Evolutionary conservation across 2,797 vertebrate genomes (phyloP).

Genomic region (Rachycentron canadum): DNA sequence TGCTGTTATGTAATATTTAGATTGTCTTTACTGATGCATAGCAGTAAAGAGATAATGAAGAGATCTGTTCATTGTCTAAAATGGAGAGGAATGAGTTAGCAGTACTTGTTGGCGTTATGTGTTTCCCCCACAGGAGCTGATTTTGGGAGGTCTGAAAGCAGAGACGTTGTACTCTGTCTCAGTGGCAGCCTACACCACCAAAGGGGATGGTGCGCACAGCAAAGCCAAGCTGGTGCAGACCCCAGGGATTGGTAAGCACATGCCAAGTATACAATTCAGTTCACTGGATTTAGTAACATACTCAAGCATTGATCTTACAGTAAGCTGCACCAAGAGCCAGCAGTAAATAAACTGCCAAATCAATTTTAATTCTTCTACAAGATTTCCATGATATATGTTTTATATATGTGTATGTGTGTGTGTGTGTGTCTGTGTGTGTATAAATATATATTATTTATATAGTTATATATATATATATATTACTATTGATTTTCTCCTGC

Average conservation of each 20-base stretch:
- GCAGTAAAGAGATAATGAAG: slow-evolving; percentile 10
- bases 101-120: slow-evolving; percentile 37
- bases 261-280: slow-evolving; percentile 57
- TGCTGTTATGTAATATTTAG: slow-evolving; percentile 18
- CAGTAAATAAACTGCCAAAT: slow-evolving; percentile 68
- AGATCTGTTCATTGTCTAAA: slow-evolving; percentile 12
- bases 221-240: slow-evolving; percentile 91
- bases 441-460: slow-evolving; percentile 43
- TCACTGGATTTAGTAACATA: slow-evolving; percentile 68
- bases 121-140: slow-evolving; percentile 86
- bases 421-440: too few relatives aligned
- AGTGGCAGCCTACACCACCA: slow-evolving; percentile 87
- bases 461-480: slow-evolving; percentile 17
- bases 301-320: slow-evolving; percentile 65
- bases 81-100: slow-evolving; percentile 9
- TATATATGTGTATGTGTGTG: too few relatives aligned
- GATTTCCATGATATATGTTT: slow-evolving; percentile 59
- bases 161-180: slow-evolving; percentile 94
- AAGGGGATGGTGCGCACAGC: slow-evolving; percentile 94
- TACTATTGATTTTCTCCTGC: slow-evolving; percentile 60
- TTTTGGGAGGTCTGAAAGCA: slow-evolving; percentile 91
- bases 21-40: not conserved
- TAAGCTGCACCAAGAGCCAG: slow-evolving; percentile 41
- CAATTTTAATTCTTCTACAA: slow-evolving; percentile 66
- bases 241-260: slow-evolving; percentile 88